Conservation (phyloP, 2,888 invertebrate genomes). For the Cactoblastis cactorum region DNA sequence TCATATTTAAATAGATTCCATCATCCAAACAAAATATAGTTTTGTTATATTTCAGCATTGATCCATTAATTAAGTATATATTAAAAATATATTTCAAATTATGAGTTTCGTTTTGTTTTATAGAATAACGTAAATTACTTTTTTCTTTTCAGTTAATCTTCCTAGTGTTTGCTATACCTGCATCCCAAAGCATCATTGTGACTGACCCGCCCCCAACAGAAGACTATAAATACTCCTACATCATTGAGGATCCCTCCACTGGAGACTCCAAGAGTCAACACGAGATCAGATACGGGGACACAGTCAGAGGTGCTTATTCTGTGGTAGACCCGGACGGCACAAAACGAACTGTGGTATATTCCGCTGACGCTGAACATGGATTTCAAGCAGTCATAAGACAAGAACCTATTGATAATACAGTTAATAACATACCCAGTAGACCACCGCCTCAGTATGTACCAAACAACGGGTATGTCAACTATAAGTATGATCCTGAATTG, state of each 20-base stretch:
- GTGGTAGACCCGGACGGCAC: constrained; percentile 68
- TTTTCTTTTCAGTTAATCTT: constrained; percentile 37
- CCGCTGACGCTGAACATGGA: constrained; percentile 71
- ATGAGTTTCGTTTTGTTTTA: no score
- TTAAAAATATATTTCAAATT: no score
- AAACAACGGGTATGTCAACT: constrained; percentile 8
- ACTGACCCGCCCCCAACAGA: constrained; percentile 55
- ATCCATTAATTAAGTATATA: no score
- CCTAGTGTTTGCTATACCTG: constrained; percentile 37
- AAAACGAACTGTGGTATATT: constrained; percentile 66
- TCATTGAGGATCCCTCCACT: constrained; percentile 74
- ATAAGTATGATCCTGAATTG: constrained; percentile 20
- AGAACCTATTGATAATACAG: constrained; percentile 49
- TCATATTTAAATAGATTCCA: no score
- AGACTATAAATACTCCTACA: constrained; percentile 69
- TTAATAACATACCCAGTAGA: neutral
- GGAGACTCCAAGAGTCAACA: constrained; percentile 68
- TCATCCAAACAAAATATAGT: no score
- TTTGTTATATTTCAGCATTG: no score
- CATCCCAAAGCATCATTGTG: constrained; percentile 52
- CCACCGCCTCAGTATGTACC: neutral
- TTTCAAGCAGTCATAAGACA: constrained; percentile 74
- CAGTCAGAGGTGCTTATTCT: constrained; percentile 63
- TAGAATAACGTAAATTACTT: no score
- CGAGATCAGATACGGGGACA: constrained; percentile 57